A percentile compares a stretch with the other conserved stretches of the same genome.
phyloP scores from a whole-genome alignment of 2,113 vertebrate species.

The Engystomops pustulosus region DNA sequence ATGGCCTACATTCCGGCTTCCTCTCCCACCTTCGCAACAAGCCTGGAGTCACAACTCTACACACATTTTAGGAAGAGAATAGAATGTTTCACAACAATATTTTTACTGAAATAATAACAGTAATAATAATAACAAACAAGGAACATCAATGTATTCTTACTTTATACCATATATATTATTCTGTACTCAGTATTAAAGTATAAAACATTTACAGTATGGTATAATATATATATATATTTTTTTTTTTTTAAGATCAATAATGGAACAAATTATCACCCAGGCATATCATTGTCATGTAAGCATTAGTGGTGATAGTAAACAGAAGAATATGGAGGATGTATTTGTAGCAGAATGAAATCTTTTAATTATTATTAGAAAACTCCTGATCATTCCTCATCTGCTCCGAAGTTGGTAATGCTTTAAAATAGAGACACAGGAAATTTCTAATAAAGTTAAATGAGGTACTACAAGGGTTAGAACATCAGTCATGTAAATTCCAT shows the following conservation, averaged over 20 bases:
- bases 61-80: slow-evolving; percentile 62
- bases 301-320: slow-evolving; percentile 2
- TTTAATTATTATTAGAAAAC: slow-evolving; percentile 19
- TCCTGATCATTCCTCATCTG: slow-evolving; percentile 39
- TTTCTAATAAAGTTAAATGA: slow-evolving; percentile 27
- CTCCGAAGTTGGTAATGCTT: slow-evolving; percentile 62
- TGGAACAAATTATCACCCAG: neutral
- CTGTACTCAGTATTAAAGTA: no score
- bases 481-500: slow-evolving; percentile 49
- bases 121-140: neutral
- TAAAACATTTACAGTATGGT: no score
- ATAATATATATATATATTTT: neutral
- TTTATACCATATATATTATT: no score
- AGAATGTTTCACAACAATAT: neutral
- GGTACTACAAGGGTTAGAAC: slow-evolving; percentile 47
- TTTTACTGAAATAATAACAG: neutral
- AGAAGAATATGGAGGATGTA: slow-evolving; percentile 2
- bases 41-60: slow-evolving; percentile 78
- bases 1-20: slow-evolving; percentile 86
- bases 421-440: slow-evolving; percentile 49
- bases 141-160: no score
- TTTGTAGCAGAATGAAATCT: neutral
- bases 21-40: slow-evolving; percentile 72
- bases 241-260: no score
- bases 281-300: neutral